Evolutionary conservation across 2,888 invertebrate species (phyloP), one percentile per base, ranked within the genome.

Genomic region (Oxytorus armatus): DNA sequence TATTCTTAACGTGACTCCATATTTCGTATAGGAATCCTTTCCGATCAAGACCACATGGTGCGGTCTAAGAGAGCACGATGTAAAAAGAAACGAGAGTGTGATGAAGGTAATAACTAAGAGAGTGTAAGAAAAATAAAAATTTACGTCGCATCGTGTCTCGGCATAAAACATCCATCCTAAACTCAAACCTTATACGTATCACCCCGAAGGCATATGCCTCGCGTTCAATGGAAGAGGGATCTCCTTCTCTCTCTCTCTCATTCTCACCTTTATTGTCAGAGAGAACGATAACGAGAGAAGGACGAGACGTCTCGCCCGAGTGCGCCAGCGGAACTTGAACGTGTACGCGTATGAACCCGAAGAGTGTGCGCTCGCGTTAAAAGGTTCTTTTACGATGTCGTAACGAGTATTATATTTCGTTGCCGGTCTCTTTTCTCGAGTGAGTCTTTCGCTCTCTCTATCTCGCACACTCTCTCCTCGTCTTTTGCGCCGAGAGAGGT

Each of bases 371-470:
- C 85, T 86, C 85, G 81, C 84, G 87, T 88, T 89, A 87, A 89
- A 89, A 89, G 89, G 86, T 88, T 89, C 86, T 88, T 89, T 89
- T 89, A 89, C 86, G 89, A 89, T 85, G 88, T 87, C 88, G 86
- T 89, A 88, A 87, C 87, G 83, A 86, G 85, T 84, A 87, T 87
- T 87, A 88, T 85, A 82, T 68, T 83, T 79, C 84, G 79, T 85
- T 83, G 82, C 79, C 55, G 81, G 80, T 74, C 77, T 53, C 55
- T 55, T 29, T 44, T 65, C 53, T 1, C 16, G 49, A 72, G 39
- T 21, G 5, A 44, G 42, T 53, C 25, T 72, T 39, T 36, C 47
- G 14, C 25, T 14, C 33, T 70, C 57, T 44, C 33, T 33, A 18
- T n/a, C 57, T 21, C 44, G 21, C 10, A 25, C 61, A 51, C 36